Percentiles rank a stretch among this genome's conserved stretches.
Evolutionary conservation across 2,113 vertebrate species (phyloP).

Genomic region (Bucco capensis): DNA sequence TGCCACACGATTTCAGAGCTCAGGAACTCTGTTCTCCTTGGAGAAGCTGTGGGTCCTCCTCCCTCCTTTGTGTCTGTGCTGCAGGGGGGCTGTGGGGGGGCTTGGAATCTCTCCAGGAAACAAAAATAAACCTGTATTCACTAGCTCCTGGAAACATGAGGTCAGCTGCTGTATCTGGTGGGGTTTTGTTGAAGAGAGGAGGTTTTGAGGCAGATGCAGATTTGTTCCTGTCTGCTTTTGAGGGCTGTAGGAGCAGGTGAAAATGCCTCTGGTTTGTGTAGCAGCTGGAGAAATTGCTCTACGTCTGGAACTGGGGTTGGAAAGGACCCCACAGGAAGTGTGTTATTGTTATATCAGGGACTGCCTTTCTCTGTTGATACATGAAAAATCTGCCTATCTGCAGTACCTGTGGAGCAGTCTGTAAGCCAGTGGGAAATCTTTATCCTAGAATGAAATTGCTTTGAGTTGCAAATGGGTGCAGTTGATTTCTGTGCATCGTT

Average conservation of each 20-base stretch:
- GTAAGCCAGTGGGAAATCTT: background rate
- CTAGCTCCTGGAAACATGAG: background rate
- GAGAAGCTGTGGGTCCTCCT: background rate
- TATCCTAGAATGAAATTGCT: background rate
- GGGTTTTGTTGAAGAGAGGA: background rate
- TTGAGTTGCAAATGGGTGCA: background rate
- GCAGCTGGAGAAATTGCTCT: background rate
- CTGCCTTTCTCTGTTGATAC: background rate
- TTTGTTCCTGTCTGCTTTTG: background rate
- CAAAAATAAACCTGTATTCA: background rate
- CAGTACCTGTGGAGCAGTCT: background rate
- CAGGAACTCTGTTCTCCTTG: background rate
- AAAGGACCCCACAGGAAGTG: background rate
- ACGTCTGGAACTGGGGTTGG: background rate
- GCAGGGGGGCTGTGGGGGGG: background rate
- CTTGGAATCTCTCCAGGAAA: background rate
- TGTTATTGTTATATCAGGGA: background rate
- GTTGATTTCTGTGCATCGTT: background rate
- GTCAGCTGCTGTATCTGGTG: background rate
- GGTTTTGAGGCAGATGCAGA: background rate
- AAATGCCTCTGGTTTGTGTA: background rate
- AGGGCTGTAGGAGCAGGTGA: background rate
- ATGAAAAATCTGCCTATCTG: background rate
- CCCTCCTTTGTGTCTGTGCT: slow-evolving; percentile 23
- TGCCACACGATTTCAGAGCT: background rate